Evolutionary conservation across 2,113 vertebrate species (phyloP).

Genomic region (Microtus ochrogaster): DNA sequence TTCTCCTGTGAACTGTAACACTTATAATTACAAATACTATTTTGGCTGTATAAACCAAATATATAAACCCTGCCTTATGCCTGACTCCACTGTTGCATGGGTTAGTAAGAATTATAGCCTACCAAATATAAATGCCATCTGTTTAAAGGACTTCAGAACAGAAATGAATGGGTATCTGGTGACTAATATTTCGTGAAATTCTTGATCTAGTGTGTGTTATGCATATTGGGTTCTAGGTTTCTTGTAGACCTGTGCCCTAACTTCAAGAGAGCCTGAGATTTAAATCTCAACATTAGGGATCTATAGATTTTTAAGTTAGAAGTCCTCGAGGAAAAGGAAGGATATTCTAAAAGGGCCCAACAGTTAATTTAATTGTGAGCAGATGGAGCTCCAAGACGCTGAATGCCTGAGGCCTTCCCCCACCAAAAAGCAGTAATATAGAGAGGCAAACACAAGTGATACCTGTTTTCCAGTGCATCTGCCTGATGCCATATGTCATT

Average conservation of each 20-base stretch:
- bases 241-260: neutral
- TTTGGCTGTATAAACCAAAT: neutral
- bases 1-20: neutral
- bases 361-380: neutral
- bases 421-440: neutral
- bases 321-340: neutral
- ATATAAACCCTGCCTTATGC: neutral
- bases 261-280: neutral
- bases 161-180: neutral
- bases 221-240: neutral
- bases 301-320: neutral
- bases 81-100: neutral
- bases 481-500: neutral
- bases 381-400: neutral
- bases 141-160: neutral
- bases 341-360: neutral
- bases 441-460: neutral
- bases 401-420: neutral
- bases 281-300: slow-evolving; percentile 1
- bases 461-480: neutral
- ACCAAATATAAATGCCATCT: neutral
- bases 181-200: neutral
- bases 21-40: neutral
- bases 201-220: neutral
- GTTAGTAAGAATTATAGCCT: neutral